Evolutionary conservation across 2,888 invertebrate species (phyloP).

Genomic region (Palloptera scutellata): DNA sequence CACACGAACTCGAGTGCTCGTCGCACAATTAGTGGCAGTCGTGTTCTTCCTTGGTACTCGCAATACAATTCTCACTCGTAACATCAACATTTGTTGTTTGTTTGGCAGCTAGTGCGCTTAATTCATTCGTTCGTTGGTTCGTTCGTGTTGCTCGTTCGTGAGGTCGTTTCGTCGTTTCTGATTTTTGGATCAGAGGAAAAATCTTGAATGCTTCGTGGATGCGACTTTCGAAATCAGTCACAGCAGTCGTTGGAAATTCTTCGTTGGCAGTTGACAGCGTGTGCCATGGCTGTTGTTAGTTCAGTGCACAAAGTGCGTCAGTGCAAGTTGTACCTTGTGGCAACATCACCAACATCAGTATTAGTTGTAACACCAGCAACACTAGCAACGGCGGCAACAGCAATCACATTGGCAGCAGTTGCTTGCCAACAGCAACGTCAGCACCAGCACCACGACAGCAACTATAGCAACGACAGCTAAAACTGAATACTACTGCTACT

Average conservation of each 20-base stretch:
- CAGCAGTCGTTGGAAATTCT: conserved; percentile 41
- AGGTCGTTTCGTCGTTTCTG: conserved; percentile 4
- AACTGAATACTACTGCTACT: conserved; percentile 1
- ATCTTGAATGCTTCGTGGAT: conserved; percentile 26
- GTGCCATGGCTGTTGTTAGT: conserved; percentile 49
- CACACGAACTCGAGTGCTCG: background rate
- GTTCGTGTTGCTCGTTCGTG: background rate
- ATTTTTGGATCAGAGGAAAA: background rate
- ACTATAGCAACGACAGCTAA: conserved; percentile 25
- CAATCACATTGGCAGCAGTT: conserved; percentile 6
- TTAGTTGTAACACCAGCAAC: conserved; percentile 17
- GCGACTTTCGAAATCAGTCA: conserved; percentile 35
- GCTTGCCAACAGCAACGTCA: conserved; percentile 22
- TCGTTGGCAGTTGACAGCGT: conserved; percentile 48
- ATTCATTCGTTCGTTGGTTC: conserved; percentile 11
- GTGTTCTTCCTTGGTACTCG: background rate
- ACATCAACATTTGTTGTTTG: background rate
- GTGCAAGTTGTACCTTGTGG: conserved; percentile 53
- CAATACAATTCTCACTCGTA: conserved; percentile 6
- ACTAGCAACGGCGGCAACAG: conserved; percentile 16
- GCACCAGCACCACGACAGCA: conserved; percentile 26
- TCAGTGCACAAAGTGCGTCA: conserved; percentile 60
- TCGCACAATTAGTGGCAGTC: background rate
- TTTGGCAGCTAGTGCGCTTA: background rate
- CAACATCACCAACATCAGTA: conserved; percentile 14